phyloP scores from a whole-genome alignment of 2,797 vertebrate genomes.

The Paguma larvata region DNA sequence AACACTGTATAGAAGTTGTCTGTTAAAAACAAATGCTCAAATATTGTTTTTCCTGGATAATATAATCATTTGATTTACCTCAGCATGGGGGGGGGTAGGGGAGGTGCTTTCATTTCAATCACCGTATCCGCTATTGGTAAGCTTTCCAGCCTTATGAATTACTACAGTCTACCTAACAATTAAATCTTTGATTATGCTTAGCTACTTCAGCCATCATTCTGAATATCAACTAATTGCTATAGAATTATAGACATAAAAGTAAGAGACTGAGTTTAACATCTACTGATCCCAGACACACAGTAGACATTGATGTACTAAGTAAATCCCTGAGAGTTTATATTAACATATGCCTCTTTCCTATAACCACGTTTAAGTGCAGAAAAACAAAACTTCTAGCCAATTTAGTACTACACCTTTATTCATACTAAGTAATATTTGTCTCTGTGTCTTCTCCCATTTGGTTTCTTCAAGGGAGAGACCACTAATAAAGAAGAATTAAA shows the following conservation, averaged over 20 bases:
- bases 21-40: slow-evolving; percentile 46
- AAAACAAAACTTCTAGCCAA: slow-evolving; percentile 17
- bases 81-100: neutral
- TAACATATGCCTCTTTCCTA: slow-evolving; percentile 33
- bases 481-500: slow-evolving; percentile 25
- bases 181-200: slow-evolving; percentile 32
- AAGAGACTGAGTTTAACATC: slow-evolving; percentile 13
- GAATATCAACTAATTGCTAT: neutral
- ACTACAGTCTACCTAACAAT: neutral
- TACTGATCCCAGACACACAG: neutral
- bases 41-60: slow-evolving; percentile 34
- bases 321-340: slow-evolving; percentile 27
- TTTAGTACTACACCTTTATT: neutral
- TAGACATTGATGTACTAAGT: neutral
- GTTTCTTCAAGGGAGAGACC: neutral
- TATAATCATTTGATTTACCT: slow-evolving; percentile 4
- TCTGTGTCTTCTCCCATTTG: neutral
- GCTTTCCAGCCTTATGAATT: slow-evolving; percentile 38
- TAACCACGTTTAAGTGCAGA: neutral
- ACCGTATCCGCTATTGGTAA: neutral
- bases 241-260: slow-evolving; percentile 17
- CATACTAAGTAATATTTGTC: neutral
- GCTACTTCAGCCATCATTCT: slow-evolving; percentile 46
- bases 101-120: neutral
- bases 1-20: neutral